These are phyloP conservation scores for Colaptes auratus DNA, from an alignment of 2,113 vertebrate genomes.

Conservation along the genomic window DNA sequence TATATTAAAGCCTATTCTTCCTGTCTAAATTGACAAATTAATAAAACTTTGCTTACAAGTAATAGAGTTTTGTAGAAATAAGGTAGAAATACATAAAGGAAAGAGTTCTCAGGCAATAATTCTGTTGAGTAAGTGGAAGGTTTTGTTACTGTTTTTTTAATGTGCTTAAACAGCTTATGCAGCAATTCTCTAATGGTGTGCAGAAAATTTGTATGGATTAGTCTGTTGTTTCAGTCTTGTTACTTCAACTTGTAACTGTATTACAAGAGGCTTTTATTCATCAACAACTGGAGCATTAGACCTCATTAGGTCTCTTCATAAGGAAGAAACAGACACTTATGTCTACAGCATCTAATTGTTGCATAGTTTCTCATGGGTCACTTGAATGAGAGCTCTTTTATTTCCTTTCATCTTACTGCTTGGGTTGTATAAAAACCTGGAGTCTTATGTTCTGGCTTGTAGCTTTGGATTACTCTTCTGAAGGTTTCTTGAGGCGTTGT, in stretches of 20 bases:
- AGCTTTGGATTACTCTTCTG: not conserved
- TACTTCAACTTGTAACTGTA: not conserved
- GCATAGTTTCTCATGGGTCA: not conserved
- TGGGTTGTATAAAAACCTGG: not conserved
- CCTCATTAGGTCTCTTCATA: slow-evolving; percentile 16
- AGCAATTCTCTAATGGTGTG: not conserved
- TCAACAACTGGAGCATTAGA: not conserved
- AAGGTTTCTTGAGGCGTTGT: not conserved
- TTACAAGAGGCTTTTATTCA: slow-evolving; percentile 27
- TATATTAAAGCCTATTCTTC: not conserved
- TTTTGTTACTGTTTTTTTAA: not conserved
- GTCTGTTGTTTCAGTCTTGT: not conserved
- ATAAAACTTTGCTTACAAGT: not conserved
- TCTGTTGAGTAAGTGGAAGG: not conserved
- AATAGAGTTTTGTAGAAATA: not conserved
- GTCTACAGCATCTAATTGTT: not conserved
- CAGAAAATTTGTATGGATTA: not conserved
- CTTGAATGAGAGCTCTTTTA: not conserved
- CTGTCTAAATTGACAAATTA: not conserved
- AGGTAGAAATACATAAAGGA: not conserved
- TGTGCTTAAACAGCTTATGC: not conserved
- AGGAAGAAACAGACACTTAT: not conserved
- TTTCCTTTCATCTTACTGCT: not conserved
- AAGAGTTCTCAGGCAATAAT: not conserved
- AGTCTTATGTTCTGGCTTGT: not conserved